Conservation (phyloP, 2,888 invertebrate genomes). For the Itoplectis maculator region DNA sequence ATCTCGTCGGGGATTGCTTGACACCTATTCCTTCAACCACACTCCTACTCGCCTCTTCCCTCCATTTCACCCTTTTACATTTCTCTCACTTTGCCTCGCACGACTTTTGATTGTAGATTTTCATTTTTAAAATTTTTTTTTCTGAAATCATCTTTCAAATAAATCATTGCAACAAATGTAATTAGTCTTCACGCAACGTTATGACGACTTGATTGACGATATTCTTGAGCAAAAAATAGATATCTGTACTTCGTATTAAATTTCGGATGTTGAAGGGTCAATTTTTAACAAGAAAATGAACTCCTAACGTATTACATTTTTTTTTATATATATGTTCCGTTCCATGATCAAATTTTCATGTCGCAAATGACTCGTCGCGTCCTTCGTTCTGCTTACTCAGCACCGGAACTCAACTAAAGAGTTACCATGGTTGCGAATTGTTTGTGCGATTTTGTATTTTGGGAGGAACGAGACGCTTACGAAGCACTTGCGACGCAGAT, state of each 20-base stretch:
- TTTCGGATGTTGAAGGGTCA: not conserved
- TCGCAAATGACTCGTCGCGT: not conserved
- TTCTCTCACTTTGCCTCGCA: conserved; percentile 45
- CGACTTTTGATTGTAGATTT: conserved; percentile 4
- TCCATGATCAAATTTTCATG: not conserved
- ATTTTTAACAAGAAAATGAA: not conserved
- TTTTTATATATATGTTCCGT: too few relatives aligned
- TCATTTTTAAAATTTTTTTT: not conserved
- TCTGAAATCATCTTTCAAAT: not conserved
- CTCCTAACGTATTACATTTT: not conserved
- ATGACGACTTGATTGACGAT: not conserved
- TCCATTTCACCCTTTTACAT: conserved; percentile 21
- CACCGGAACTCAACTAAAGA: not conserved
- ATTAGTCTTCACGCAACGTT: not conserved
- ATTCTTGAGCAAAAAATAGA: not conserved
- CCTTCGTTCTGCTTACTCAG: not conserved
- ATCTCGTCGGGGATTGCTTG: conserved; percentile 70
- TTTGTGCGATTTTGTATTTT: conserved; percentile 1
- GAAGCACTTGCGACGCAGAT: not conserved
- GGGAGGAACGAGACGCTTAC: not conserved
- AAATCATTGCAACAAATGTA: not conserved
- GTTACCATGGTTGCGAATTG: not conserved
- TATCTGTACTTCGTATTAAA: not conserved
- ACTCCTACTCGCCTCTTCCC: conserved; percentile 42
- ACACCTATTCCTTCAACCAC: conserved; percentile 57